Base-by-base conservation (phyloP, 1,140 invertebrate genomes). In the Scylla paramamosain region DNA sequence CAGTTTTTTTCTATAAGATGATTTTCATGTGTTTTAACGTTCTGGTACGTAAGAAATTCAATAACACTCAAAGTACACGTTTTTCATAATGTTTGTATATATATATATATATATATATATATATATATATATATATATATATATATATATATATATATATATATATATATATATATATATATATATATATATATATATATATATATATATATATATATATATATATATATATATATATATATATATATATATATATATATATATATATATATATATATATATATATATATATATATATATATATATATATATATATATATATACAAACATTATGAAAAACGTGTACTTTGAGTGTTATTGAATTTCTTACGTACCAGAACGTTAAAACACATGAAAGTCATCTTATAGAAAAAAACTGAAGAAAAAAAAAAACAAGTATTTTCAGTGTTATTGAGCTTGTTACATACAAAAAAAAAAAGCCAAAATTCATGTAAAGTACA, bases 91-190 rank as follows among this genome's bases (percentile, higher is more conserved):
- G n/a, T n/a, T n/a, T n/a, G n/a, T n/a, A n/a, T n/a, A n/a, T n/a
- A n/a, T 89, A 89, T 89, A 45, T 89, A 89, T 4, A 2, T 89
- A 45, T 89, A 89, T 89, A 45, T 89, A 89, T 89, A 89, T 89
- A 89, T 89, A 6, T 89, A 89, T 89, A 89, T 89, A 89, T 6
- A 89, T 89, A 89, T 89, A 89, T 89, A 89, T 89, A 89, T 89
- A 89, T 89, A 89, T 89, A 89, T 89, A 89, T 89, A 89, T 89
- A 89, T 89, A 89, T 89, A 89, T 89, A 89, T 89, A 89, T 89
- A 89, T 89, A 89, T 89, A 89, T 89, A 89, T 89, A 89, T 89
- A 89, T 89, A 89, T 89, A 89, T 89, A 89, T 89, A 89, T 89
- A 89, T 89, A 89, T 89, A 89, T 89, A 89, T 89, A 89, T 89